Percentiles rank a stretch among this genome's conserved stretches.
These are phyloP conservation scores for Corticium candelabrum DNA, from an alignment of 37 sponge, comb jelly and placozoan species.

Conservation along the genomic window DNA sequence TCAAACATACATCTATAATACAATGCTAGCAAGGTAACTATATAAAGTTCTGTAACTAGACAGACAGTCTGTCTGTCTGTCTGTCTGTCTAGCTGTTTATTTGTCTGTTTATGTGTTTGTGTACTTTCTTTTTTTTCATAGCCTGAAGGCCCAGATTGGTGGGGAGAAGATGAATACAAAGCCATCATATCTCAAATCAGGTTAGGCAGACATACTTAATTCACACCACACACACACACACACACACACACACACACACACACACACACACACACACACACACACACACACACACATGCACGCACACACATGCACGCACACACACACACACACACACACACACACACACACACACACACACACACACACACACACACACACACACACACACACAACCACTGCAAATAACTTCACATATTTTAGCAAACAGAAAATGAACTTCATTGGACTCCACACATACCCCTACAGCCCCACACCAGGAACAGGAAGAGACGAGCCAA, in stretches of 20 bases:
- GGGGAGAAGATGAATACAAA: conserved; percentile 1
- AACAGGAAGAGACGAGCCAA: conserved; percentile 3
- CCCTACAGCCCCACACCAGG: neutral
- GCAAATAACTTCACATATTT: too few relatives aligned
- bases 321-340: conserved; percentile 3
- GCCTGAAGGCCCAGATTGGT: conserved; percentile 12
- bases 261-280: neutral
- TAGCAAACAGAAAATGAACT: conserved; percentile 11
- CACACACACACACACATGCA: neutral
- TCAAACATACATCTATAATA: too few relatives aligned
- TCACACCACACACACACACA: too few relatives aligned
- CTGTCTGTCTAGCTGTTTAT: too few relatives aligned
- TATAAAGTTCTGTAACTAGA: too few relatives aligned
- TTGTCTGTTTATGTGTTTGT: neutral
- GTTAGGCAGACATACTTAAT: neutral
- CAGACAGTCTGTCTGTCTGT: too few relatives aligned
- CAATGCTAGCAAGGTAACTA: too few relatives aligned
- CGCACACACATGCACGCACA: too few relatives aligned
- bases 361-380: conserved; percentile 5
- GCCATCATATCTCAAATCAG: conserved; percentile 6
- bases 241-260: neutral
- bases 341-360: conserved; percentile 5
- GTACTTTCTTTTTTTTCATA: neutral
- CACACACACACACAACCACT: too few relatives aligned
- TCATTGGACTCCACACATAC: conserved; percentile 8